phyloP scores from a whole-genome alignment of 2,113 vertebrate genomes.

The Saguinus midas region DNA sequence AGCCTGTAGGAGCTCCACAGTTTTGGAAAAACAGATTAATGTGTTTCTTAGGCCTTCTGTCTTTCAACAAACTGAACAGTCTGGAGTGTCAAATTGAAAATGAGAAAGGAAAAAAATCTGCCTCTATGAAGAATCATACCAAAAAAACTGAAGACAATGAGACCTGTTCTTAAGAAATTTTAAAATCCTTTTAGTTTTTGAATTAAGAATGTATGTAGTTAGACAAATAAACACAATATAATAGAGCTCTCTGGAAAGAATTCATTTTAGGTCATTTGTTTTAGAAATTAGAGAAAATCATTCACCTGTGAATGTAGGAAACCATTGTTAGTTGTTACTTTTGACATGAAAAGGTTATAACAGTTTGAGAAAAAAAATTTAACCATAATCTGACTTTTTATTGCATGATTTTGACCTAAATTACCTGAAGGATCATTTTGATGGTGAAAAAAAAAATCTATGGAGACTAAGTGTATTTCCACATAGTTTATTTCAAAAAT shows the following conservation, averaged over 20 bases:
- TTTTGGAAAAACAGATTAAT: constrained; percentile 60
- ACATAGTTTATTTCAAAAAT: constrained; percentile 40
- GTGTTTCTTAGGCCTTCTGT: constrained; percentile 63
- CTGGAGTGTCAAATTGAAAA: constrained; percentile 54
- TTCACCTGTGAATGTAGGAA: constrained; percentile 20
- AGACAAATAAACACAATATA: constrained; percentile 38
- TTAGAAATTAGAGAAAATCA: not conserved
- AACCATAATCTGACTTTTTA: not conserved
- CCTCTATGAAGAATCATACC: constrained; percentile 15
- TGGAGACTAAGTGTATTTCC: not conserved
- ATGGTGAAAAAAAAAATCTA: constrained; percentile 1
- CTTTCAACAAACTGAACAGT: constrained; percentile 53
- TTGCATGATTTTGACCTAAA: constrained; percentile 14
- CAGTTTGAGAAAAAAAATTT: not conserved
- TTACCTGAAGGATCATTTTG: constrained; percentile 8
- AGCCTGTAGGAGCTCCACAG: constrained; percentile 24
- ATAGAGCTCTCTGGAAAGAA: not conserved
- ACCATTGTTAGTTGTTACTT: constrained; percentile 18
- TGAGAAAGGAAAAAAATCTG: constrained; percentile 42
- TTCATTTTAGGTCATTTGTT: constrained; percentile 41
- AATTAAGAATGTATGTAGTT: constrained; percentile 42
- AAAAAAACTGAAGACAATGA: constrained; percentile 36
- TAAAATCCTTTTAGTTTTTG: constrained; percentile 45
- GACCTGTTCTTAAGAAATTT: constrained; percentile 8
- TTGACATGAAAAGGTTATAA: constrained; percentile 42